Base-by-base conservation (phyloP, 1,140 invertebrate species). In the Microplitis mediator region DNA sequence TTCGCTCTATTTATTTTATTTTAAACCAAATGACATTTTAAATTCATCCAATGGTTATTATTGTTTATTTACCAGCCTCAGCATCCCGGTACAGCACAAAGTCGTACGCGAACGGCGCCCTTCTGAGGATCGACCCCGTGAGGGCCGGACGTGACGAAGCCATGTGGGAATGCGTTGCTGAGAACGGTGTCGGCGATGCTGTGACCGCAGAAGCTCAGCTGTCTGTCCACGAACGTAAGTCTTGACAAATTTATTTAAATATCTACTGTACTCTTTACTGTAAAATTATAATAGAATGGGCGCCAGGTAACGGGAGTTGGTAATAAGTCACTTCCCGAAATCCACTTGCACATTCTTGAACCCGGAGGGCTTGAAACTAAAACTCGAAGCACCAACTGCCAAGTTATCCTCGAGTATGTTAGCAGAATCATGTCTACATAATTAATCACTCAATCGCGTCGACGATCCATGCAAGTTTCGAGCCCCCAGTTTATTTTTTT, bases 131-230 rank as follows among this genome's bases (percentile, higher is more conserved):
- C 77, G 96, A 98, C 81, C 95, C 96, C 0, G 95, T 97, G 9
- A 91, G 93, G 73, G 88, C 91, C 14, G 88, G 88, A 13, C 90
- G 95, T 67, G 96, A 98, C 84, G 95, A 97, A 83, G 93, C 95
- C 36, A 92, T 91, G 1, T 99, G 98, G 88, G 97, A 98, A 84
- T 99, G 98, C 85, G 91, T 98, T 63, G 97, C 97, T 0, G 97
- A 98, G 86, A 99, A 99, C 88, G 95, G 96, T 31, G 95, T 97
- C 8, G 97, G 96, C 2, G 96, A 98, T 87, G 95, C 96, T 11
- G 96, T 98, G 69, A 92, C 91, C 74, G 95, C 96, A 51, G 91
- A 94, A 75, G 96, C 96, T 32, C 93, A 91, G 51, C 91, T 99
- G 73, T 92, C 90, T 64, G 95, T 98, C 71, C 94, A 96, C 87